Conservation (phyloP, 2,888 invertebrate species). For the Myopa testacea region DNA sequence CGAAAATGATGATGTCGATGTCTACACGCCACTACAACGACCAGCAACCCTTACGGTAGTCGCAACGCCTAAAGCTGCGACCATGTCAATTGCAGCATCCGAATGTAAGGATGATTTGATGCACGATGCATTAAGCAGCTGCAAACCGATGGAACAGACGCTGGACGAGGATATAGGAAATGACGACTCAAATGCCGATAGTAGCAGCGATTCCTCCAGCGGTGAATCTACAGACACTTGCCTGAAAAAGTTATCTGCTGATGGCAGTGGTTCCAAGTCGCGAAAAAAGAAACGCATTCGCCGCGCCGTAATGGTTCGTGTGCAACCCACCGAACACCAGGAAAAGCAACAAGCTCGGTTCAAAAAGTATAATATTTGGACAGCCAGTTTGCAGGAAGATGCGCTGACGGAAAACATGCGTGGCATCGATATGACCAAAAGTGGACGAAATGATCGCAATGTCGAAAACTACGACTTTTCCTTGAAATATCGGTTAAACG, state of each 20-base stretch:
- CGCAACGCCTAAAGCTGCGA: slow-evolving; percentile 25
- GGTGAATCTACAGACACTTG: slow-evolving; percentile 63
- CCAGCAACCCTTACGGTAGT: slow-evolving; percentile 50
- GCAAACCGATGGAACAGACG: slow-evolving; percentile 31
- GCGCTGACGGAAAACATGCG: slow-evolving; percentile 82
- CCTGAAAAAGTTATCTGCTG: slow-evolving; percentile 55
- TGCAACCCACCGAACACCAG: slow-evolving; percentile 50
- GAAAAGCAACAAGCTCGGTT: slow-evolving; percentile 68
- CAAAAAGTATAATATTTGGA: slow-evolving; percentile 84
- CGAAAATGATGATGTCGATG: slow-evolving; percentile 51
- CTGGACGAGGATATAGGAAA: slow-evolving; percentile 46
- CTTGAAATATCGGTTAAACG: slow-evolving; percentile 74
- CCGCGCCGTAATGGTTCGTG: slow-evolving; percentile 62
- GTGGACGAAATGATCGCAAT: slow-evolving; percentile 72
- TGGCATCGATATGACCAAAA: slow-evolving; percentile 79
- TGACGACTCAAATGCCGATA: slow-evolving; percentile 45
- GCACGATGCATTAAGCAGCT: not conserved
- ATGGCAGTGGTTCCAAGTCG: slow-evolving; percentile 35
- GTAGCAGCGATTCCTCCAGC: slow-evolving; percentile 56
- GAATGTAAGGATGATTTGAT: slow-evolving; percentile 38
- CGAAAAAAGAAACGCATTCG: slow-evolving; percentile 57
- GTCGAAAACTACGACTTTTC: slow-evolving; percentile 83
- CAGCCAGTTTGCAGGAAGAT: slow-evolving; percentile 80
- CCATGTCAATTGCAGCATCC: slow-evolving; percentile 43
- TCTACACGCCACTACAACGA: slow-evolving; percentile 65